A percentile compares a stretch with the other conserved stretches of the same genome.
Conservation (phyloP, 2,797 vertebrate species). For the Peromyscus melanophrys region DNA sequence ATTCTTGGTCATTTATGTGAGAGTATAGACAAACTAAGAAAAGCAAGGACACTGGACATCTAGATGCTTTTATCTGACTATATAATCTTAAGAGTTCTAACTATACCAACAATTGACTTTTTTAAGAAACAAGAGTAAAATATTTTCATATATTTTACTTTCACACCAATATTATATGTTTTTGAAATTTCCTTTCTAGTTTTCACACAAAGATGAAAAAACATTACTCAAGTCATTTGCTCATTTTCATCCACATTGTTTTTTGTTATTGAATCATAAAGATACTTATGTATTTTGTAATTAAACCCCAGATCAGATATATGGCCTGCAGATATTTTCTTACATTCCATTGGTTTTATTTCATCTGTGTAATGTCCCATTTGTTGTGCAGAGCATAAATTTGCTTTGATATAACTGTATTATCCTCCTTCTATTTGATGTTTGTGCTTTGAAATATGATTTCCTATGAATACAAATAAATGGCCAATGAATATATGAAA, state of each 20-base stretch:
- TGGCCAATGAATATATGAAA: neutral
- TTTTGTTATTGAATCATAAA: neutral
- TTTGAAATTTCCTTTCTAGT: neutral
- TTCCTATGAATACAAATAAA: neutral
- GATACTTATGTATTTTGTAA: neutral
- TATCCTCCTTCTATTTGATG: neutral
- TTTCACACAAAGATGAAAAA: neutral
- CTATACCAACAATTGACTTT: neutral
- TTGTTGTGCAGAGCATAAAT: neutral
- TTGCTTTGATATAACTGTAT: neutral
- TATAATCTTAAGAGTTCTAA: neutral
- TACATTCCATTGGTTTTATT: neutral
- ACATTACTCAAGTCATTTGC: neutral
- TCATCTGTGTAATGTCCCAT: neutral
- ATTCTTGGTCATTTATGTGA: neutral
- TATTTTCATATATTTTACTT: neutral
- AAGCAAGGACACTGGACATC: neutral
- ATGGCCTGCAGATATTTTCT: neutral
- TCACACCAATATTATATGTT: neutral
- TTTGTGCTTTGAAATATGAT: neutral
- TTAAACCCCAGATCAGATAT: neutral
- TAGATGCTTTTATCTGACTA: neutral
- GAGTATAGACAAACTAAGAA: neutral
- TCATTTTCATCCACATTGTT: neutral
- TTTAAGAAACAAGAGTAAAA: neutral